Percentiles rank a stretch among this genome's conserved stretches.
Conservation (phyloP, 2,888 invertebrate species). For the Drosophila paramelanica region DNA sequence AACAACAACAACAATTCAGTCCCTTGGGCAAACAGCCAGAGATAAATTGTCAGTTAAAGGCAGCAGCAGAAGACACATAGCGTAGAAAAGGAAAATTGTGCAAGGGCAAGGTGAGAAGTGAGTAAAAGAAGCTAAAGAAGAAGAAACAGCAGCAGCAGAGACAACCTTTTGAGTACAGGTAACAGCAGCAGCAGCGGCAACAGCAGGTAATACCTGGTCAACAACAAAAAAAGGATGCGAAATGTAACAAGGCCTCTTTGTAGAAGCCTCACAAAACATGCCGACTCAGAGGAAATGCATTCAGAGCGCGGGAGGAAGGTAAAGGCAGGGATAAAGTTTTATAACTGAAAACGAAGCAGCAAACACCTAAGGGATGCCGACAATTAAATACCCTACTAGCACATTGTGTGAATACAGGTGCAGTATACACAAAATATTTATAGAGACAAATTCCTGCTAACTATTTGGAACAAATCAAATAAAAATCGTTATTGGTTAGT, state of each 20-base stretch:
- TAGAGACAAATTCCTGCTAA: not conserved
- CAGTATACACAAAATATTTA: not conserved
- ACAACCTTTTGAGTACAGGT: constrained; percentile 30
- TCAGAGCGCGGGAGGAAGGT: constrained; percentile 7
- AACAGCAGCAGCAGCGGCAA: constrained; percentile 27
- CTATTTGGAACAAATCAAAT: too few relatives aligned
- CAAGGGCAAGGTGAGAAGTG: constrained; percentile 60
- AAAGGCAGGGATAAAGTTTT: constrained; percentile 2
- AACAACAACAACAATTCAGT: constrained; percentile 27
- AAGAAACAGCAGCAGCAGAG: constrained; percentile 5
- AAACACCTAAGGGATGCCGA: not conserved
- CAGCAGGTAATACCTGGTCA: constrained; percentile 23
- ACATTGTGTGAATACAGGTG: not conserved
- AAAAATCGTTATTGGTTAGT: too few relatives aligned
- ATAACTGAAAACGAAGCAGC: constrained; percentile 11
- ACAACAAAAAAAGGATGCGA: constrained; percentile 61
- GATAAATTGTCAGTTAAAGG: constrained; percentile 77
- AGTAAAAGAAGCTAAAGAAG: constrained; percentile 16
- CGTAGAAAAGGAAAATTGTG: constrained; percentile 68
- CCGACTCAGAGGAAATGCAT: constrained; percentile 68
- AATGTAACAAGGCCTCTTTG: constrained; percentile 59
- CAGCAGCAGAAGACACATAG: constrained; percentile 23
- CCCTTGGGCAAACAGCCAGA: constrained; percentile 66
- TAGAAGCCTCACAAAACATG: constrained; percentile 36
- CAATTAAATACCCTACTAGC: not conserved